Evolutionary conservation across 2,113 vertebrate species (phyloP).

Genomic region (Limanda limanda): DNA sequence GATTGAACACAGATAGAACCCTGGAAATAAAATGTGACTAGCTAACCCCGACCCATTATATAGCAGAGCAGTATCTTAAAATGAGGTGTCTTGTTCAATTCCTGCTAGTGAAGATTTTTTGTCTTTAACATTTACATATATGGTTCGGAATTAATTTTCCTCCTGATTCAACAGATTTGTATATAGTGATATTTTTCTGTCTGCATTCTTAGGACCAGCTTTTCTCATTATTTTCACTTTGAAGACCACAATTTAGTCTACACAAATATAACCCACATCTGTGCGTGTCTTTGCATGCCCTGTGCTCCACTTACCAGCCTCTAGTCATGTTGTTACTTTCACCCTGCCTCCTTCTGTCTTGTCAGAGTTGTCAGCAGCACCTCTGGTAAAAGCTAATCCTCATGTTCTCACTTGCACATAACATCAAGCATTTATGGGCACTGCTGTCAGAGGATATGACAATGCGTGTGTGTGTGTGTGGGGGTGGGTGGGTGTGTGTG

Average conservation of each 20-base stretch:
- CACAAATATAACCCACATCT: neutral
- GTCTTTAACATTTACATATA: neutral
- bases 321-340: constrained; percentile 2
- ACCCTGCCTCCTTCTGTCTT: constrained; percentile 62
- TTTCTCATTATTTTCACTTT: neutral
- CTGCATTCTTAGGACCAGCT: neutral
- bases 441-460: constrained; percentile 58
- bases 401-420: constrained; percentile 65
- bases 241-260: neutral
- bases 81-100: too few relatives aligned
- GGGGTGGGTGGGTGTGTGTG: neutral
- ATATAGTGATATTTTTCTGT: neutral
- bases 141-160: neutral
- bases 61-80: too few relatives aligned
- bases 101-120: too few relatives aligned
- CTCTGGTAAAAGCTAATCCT: constrained; percentile 75
- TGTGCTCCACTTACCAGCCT: constrained; percentile 22
- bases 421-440: constrained; percentile 72
- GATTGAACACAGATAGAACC: too few relatives aligned
- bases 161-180: neutral
- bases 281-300: neutral
- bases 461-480: constrained; percentile 12
- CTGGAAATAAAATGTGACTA: too few relatives aligned
- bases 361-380: constrained; percentile 67
- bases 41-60: too few relatives aligned